Base-by-base conservation (phyloP, 2,888 invertebrate genomes). In the Teleogryllus oceanicus region DNA sequence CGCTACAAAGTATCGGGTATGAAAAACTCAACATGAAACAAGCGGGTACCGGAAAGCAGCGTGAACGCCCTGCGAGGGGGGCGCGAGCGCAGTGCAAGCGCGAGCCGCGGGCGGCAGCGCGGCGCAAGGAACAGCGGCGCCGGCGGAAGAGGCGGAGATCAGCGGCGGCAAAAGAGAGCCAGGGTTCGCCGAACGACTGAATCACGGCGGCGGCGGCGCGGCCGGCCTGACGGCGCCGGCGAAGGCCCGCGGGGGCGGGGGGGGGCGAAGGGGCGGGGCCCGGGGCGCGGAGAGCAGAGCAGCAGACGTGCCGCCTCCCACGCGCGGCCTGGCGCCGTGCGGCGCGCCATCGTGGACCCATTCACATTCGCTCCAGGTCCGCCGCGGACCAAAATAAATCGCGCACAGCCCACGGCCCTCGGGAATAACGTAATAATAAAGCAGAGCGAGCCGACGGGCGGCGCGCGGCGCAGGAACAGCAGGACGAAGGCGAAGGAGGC, bases 331-430 rank as follows among this genome's bases (percentile, higher is more conserved):
- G 62, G 62, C 62, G 62, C 62, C 62, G 13, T 4, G 62, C 62
- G 62, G 16, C 62, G 62, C 62, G 62, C 62, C 62, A 62, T 62
- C 62, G n/a, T n/a, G 62, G 62, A 62, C 62, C 62, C 62, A 62
- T 62, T 62, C 62, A 62, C 62, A 62, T 62, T 62, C 62, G 62
- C 62, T 62, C 62, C 62, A 62, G 62, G 62, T 62, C 62, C 62
- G 62, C n/a, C 62, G 62, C 62, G 62, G 62, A 62, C 62, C 62
- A 62, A 62, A 62, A 62, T 62, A 62, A 62, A 62, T 62, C 62
- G 62, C 62, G 62, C 62, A 62, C 62, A 62, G 62, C 62, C 62
- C 62, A 62, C 62, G 62, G 10, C 62, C 62, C 62, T 62, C 62
- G 62, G 62, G n/a, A 62, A 62, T 62, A 62, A 18, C 62, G 62